Conservation (phyloP, 2,797 vertebrate genomes). For the Discoglossus pictus region DNA sequence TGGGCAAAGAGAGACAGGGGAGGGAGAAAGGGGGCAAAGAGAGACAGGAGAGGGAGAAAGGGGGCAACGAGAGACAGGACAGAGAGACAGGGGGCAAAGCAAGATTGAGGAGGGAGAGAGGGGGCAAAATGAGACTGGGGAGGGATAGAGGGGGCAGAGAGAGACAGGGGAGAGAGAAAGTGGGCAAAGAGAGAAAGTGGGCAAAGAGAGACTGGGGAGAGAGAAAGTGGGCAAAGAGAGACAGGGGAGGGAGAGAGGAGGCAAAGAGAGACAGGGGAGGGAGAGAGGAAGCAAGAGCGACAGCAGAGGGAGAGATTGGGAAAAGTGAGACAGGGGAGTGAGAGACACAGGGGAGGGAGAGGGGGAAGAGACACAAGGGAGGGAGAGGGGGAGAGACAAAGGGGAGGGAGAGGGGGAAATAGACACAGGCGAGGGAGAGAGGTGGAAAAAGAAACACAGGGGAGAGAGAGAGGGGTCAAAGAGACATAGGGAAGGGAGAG, state of each 20-base stretch:
- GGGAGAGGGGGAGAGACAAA: too few relatives aligned
- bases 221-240: background rate
- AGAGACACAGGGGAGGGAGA: too few relatives aligned
- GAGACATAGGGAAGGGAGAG: too few relatives aligned
- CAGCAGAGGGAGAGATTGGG: background rate
- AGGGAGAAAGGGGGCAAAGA: background rate
- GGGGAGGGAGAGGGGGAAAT: background rate
- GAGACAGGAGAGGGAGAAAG: too few relatives aligned
- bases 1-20: too few relatives aligned
- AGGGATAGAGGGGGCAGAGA: conserved; percentile 14
- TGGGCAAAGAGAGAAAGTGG: conserved; percentile 14
- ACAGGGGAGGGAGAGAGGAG: conserved; percentile 18
- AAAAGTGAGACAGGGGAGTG: background rate
- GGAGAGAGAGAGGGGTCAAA: background rate
- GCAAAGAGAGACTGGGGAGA: background rate
- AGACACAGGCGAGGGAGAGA: background rate
- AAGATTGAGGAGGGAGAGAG: too few relatives aligned
- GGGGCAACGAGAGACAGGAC: too few relatives aligned
- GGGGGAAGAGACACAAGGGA: background rate
- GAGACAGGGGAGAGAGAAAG: background rate
- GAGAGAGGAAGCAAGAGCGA: background rate
- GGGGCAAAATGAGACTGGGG: background rate
- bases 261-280: background rate
- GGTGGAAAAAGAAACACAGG: background rate
- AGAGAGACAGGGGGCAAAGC: too few relatives aligned